Evolutionary conservation across 2,888 invertebrate genomes (phyloP), one percentile per base, ranked within the genome.

Genomic region (Mimas tiliae): DNA sequence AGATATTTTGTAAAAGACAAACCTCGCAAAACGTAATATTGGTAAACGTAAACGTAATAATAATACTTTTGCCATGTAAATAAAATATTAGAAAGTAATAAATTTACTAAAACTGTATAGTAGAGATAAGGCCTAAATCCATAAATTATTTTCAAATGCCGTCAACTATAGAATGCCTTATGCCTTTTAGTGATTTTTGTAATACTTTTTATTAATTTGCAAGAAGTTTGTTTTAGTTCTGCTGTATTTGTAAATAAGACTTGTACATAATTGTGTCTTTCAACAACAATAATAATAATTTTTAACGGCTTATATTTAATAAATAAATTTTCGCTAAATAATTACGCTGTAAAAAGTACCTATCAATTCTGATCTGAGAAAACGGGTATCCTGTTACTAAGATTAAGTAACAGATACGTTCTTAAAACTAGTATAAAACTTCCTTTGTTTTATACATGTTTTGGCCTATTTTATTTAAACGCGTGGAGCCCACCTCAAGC

Each of bases 1-100:
- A 53, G 8, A 34, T 45, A 45, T 45, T 19, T 42, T 19, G 58
- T 58, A 58, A 58, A 58, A 58, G 58, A 58, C 58, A 58, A 58
- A 42, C 58, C 58, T 58, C 58, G 58, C 58, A 58, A 58, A 58
- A 58, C 16, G 55, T 55, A 16, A 42, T 38, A n/a, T n/a, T n/a
- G n/a, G n/a, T n/a, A n/a, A n/a, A n/a, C n/a, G n/a, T n/a, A n/a
- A n/a, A n/a, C n/a, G n/a, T n/a, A n/a, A n/a, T n/a, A 16, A 38
- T 55, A 42, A 58, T 58, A 58, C 58, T 42, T 42, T 42, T 58
- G 58, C 42, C 58, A 19, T 58, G 58, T 58, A 58, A 58, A 58
- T 58, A 58, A 19, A 12, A 42, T 12, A 16, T 52, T 58, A 58
- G 58, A 42, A 12, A 27, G 27, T 52, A 52, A 14, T n/a, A 12